A percentile compares a stretch with the other conserved stretches of the same genome.
phyloP scores from a whole-genome alignment of 2,888 invertebrate species.

The Cryptus viduatorius region DNA sequence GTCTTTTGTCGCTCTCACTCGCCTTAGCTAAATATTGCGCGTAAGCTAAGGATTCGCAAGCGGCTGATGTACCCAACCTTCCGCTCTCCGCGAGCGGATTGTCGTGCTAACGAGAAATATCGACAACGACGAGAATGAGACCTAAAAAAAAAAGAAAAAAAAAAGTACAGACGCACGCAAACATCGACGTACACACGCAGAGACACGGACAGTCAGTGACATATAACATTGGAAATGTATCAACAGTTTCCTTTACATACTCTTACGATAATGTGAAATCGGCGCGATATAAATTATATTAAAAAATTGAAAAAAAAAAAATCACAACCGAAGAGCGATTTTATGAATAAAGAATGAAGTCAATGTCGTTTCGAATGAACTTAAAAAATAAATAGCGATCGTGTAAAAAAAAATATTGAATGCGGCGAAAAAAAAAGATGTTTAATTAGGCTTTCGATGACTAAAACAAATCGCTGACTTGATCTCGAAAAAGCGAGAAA shows the following conservation, averaged over 20 bases:
- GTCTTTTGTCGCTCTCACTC: conserved; percentile 49
- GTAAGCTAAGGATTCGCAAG: background rate
- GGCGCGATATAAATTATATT: background rate
- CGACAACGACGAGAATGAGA: conserved; percentile 6
- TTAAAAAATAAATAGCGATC: conserved; percentile 12
- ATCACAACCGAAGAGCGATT: background rate
- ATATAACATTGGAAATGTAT: conserved; percentile 4
- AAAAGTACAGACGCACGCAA: conserved; percentile 7
- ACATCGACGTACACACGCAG: conserved; percentile 11
- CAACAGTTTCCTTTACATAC: background rate
- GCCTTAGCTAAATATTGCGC: conserved; percentile 25
- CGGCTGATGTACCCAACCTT: conserved; percentile 2
- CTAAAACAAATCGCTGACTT: conserved; percentile 15
- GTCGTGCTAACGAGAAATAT: conserved; percentile 19
- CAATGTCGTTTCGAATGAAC: conserved; percentile 24
- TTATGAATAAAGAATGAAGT: conserved; percentile 6
- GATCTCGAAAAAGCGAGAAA: background rate
- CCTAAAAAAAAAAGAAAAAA: background rate
- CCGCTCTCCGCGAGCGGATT: conserved; percentile 40
- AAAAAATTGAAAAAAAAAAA: background rate
- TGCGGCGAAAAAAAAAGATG: background rate
- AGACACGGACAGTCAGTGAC: background rate
- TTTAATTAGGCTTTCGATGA: conserved; percentile 36
- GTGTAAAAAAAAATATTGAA: conserved; percentile 23
- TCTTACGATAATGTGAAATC: background rate